Evolutionary conservation across 2,797 vertebrate genomes (phyloP).

Genomic region (Intellagama lesueurii): DNA sequence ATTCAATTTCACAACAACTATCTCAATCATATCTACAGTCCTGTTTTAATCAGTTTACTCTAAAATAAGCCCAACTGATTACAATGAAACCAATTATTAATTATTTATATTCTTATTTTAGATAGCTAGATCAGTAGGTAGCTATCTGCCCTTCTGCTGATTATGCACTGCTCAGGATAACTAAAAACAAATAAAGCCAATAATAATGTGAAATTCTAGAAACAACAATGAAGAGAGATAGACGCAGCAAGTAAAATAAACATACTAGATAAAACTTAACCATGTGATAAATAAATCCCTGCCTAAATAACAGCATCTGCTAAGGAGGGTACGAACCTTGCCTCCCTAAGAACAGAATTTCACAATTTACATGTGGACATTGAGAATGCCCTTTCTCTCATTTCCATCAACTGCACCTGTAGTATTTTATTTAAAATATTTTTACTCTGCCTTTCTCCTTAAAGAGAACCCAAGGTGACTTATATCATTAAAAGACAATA

Average conservation of each 20-base stretch:
- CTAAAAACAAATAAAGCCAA: not conserved
- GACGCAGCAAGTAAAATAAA: not conserved
- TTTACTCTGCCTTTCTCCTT: too few species aligned
- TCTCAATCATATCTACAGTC: not conserved
- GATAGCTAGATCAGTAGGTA: too few species aligned
- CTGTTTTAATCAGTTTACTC: not conserved
- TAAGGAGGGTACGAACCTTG: too few species aligned
- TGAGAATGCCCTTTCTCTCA: too few species aligned
- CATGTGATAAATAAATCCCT: too few species aligned
- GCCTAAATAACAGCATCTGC: too few species aligned
- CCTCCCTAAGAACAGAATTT: too few species aligned
- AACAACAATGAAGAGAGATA: not conserved
- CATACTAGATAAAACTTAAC: not conserved
- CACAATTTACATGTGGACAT: too few species aligned
- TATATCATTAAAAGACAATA: too few species aligned
- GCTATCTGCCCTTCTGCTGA: too few species aligned
- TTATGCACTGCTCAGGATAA: too few species aligned
- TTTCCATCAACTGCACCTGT: not conserved
- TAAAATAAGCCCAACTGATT: not conserved
- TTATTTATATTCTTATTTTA: not conserved
- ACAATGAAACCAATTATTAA: not conserved
- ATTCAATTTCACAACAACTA: slow-evolving; percentile 61
- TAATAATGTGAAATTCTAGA: not conserved
- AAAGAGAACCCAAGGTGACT: too few species aligned
- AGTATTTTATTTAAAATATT: not conserved